Evolutionary conservation across 2,888 invertebrate genomes (phyloP), one percentile per base, ranked within the genome.

Genomic region (Copidosoma aretas): DNA sequence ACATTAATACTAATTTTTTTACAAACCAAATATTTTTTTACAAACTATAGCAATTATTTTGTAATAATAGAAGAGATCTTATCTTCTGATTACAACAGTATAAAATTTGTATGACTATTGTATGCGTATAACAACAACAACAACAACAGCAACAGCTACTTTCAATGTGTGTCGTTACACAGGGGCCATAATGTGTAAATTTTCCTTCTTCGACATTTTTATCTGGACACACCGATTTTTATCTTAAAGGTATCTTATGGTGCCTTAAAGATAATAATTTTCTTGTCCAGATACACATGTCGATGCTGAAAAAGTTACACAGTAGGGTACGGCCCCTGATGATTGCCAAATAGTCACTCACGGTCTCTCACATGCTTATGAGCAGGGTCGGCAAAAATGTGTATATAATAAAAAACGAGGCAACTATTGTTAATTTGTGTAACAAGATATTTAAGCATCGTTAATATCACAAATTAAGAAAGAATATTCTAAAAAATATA

Each of bases 301-400:
- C n/a, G n/a, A n/a, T n/a, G n/a, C n/a, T n/a, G n/a, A n/a, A n/a
- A n/a, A n/a, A n/a, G n/a, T n/a, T n/a, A n/a, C n/a, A n/a, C n/a
- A n/a, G n/a, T n/a, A n/a, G n/a, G n/a, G n/a, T n/a, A n/a, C n/a
- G n/a, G n/a, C n/a, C n/a, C 63, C 60, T 64, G 64, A 52, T 61
- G 64, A 67, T 64, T 70, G 70, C 66, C 70, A 70, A 67, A 70
- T 56, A 25, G 63, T 67, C 57, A 67, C 56, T 67, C 57, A 68
- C 24, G 32, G 53, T 46, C 53, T 60, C 43, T n/a, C 49, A 25
- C 25, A 32, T 43, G 49, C 10, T 22, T 21, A 22, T 17, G 14
- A 41, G 25, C 60, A 57, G 52, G 17, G 43, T 57, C 60, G 64
- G 49, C 43, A 56, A 25, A 39, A 59, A 32, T 51, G 43, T 4